Base-by-base conservation (phyloP, 2,113 vertebrate species). In the Oncorhynchus mykiss region DNA sequence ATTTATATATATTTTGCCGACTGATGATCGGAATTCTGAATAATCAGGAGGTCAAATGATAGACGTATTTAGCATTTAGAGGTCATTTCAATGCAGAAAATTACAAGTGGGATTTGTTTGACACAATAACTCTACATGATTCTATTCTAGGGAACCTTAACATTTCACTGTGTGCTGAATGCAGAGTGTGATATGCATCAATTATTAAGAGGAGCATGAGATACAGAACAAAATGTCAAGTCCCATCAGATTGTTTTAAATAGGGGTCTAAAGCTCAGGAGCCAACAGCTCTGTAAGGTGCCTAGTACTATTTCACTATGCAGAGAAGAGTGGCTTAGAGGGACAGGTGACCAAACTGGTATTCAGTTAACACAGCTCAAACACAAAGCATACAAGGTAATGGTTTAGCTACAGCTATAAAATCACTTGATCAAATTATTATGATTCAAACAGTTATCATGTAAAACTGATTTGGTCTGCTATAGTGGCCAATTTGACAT, bases 141-240 rank as follows among this genome's bases (percentile, higher is more conserved):
- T 80, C 79, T 67, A 57, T 85, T 85, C 75, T 81, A 57, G 64
- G 64, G 74, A 85, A 83, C 82, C 68, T n/a, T 45, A 3, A 62
- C 31, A 76, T 81, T 87, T 82, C 78, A 13, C 84, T 74, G 82
- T 76, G 84, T 74, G 70, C 70, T 77, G 80, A 80, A 84, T 84
- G 80, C 69, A 54, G 85, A 78, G 74, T 74, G 78, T 88, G 84
- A 89, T 86, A 82, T 83, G 57, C 87, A 91, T 93, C 84, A 85
- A 92, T 92, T 91, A 93, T 93, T 92, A 87, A 92, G 82, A 81
- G 82, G 77, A 86, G 80, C 72, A 76, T 68, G 73, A 89, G 81
- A 88, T 74, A 82, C 71, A 73, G 79, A 88, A 86, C 83, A 89
- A 88, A 86, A 90, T 86, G 81, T 76, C 87, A 87, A 73, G 74